Evolutionary conservation across 2,113 vertebrate genomes (phyloP), one percentile per base, ranked within the genome.

Genomic region (Talpa occidentalis): DNA sequence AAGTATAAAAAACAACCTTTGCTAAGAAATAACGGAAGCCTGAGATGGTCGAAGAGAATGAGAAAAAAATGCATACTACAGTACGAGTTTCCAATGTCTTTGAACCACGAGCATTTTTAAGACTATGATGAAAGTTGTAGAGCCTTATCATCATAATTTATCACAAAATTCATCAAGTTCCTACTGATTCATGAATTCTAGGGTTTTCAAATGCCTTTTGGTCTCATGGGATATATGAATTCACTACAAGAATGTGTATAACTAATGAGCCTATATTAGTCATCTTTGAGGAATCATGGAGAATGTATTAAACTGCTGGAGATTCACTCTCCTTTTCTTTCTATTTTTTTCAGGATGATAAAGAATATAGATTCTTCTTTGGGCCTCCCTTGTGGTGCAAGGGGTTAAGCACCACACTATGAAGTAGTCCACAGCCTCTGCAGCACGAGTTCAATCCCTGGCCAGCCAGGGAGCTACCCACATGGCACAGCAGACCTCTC

Each of bases 1-100:
- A 94, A 24, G 3, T 19, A 52, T 89, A 40, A 81, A 80, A 92
- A 82, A 49, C 8, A 79, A 64, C 40, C 37, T 74, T 88, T 95
- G 64, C 72, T 93, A 80, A 95, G 77, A 96, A 92, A 47, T 85
- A 93, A 90, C 52, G 80, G 70, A 92, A 93, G 49, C 67, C 44
- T 44, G 62, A 92, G 32, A 87, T 94, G 56, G 70, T 92, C 90
- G 52, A 92, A 92, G 21, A 76, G n/a, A 92, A 79, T 88, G 24
- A 79, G 24, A 56, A 73, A 90, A 47, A 67, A 35, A 82, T 72
- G 64, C 6, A 77, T 12, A 73, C 37, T n/a, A n/a, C n/a, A 79
- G 52, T 26, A 82, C 0, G 8, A 84, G n/a, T 80, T 35, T 44
- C 4, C 72, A 70, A 70, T 66, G 70, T 66, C 14, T 76, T 87